Base-by-base conservation (phyloP, 2,797 vertebrate species). In the Oceanodroma leucorhoa region DNA sequence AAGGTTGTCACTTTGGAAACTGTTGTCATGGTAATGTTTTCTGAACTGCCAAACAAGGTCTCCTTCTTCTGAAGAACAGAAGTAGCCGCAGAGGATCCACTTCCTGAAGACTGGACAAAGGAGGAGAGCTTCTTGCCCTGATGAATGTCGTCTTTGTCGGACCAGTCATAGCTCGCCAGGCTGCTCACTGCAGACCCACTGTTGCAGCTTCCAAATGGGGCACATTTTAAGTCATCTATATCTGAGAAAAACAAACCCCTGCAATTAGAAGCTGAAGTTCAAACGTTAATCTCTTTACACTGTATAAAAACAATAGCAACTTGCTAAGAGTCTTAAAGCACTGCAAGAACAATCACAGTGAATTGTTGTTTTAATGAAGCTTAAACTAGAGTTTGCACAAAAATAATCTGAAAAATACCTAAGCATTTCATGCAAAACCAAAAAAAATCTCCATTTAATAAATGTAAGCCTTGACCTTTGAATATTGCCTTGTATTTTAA, bases 201-300 rank as follows among this genome's bases (percentile, higher is more conserved):
- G 95, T 94, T 92, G 58, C 61, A 98, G 79, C 98, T 99, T 97
- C 99, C 98, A 78, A 99, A 99, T 5, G 98, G 98, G 97, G 98
- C 98, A 93, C 98, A 99, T 98, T 99, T 99, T 94, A 99, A 97
- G 98, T 99, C 98, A 78, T 99, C 99, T 96, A 98, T 96, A 97
- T 99, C 99, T 99, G 99, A 96, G 98, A 98, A 95, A 97, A 94
- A 97, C 94, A 97, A 97, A 94, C 54, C 75, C 97, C 90, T 94
- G 89, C 86, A 71, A 22, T 98, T 97, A 98, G 95, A 95, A 93
- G 94, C n/a, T 38, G 69, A 71, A 90, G 70, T 48, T 67, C 64
- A 66, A 50, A 87, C 1, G 1, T 22, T 2, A 11, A 20, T 82
- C 87, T 34, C 84, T 69, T 70, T 2, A 41, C 0, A 4, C 20